These are phyloP conservation scores for Natrix natrix DNA, from an alignment of 2,797 vertebrate genomes.

Conservation along the genomic window DNA sequence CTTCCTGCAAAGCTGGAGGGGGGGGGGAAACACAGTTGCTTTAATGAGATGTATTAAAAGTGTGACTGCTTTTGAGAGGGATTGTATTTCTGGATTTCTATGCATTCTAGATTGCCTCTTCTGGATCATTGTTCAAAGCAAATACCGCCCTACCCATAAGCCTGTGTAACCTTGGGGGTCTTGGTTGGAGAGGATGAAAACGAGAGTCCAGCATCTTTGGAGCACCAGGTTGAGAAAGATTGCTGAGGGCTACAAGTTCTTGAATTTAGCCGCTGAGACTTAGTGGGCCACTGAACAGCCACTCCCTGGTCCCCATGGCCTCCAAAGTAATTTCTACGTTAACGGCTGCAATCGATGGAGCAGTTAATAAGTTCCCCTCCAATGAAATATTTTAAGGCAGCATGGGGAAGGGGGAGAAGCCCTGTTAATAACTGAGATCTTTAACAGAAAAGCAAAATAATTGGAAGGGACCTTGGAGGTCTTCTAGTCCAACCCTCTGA, in stretches of 20 bases:
- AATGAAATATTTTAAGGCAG: slow-evolving; percentile 52
- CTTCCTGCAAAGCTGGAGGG: no score
- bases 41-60: neutral
- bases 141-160: neutral
- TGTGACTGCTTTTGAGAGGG: neutral
- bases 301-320: neutral
- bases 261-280: neutral
- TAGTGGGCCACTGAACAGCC: neutral
- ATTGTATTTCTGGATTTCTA: neutral
- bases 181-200: neutral
- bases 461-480: neutral
- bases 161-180: neutral
- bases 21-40: neutral
- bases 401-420: neutral
- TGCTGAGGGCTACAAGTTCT: neutral
- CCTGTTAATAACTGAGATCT: slow-evolving; percentile 39
- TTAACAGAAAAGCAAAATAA: neutral
- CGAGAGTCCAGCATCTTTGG: neutral
- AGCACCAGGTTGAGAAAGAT: neutral
- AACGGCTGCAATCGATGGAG: slow-evolving; percentile 36
- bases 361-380: slow-evolving; percentile 50
- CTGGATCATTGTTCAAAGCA: neutral
- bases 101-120: neutral
- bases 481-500: neutral
- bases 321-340: slow-evolving; percentile 53